A percentile compares a stretch with the other conserved stretches of the same genome.
Conservation (phyloP, 2,888 invertebrate genomes). For the Synergus umbraculus region DNA sequence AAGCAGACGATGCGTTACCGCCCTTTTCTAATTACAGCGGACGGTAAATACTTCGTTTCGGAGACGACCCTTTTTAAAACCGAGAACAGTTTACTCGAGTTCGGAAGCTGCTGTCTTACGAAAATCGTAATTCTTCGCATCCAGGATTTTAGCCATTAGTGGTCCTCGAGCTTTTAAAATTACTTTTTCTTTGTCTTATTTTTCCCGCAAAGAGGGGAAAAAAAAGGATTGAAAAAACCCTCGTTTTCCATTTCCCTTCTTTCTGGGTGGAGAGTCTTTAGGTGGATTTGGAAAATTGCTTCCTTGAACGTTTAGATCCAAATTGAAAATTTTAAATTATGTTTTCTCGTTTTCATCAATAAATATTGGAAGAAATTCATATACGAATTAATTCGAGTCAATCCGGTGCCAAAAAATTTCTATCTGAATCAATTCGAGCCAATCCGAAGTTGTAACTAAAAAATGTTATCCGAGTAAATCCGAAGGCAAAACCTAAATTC, state of each 20-base stretch:
- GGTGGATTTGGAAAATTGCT: too few species aligned
- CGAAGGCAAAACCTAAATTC: too few species aligned
- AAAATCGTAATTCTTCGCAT: slow-evolving; percentile 36
- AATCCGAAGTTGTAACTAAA: too few species aligned
- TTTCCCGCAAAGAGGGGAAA: neutral
- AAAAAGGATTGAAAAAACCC: slow-evolving; percentile 5
- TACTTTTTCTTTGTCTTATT: neutral
- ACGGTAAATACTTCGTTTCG: slow-evolving; percentile 53
- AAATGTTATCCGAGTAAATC: too few species aligned
- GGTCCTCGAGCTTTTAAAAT: slow-evolving; percentile 21
- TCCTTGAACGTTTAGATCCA: too few species aligned
- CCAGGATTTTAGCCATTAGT: slow-evolving; percentile 36
- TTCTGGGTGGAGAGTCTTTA: neutral
- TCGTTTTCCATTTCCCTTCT: neutral
- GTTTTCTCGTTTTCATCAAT: too few species aligned
- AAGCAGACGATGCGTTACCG: slow-evolving; percentile 44
- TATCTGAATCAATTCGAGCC: too few species aligned
- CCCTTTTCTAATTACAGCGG: slow-evolving; percentile 54
- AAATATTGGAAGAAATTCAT: too few species aligned
- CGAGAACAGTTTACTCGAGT: slow-evolving; percentile 31
- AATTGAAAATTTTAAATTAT: too few species aligned
- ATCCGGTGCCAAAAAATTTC: too few species aligned
- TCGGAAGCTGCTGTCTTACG: slow-evolving; percentile 17
- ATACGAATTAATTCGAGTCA: too few species aligned
- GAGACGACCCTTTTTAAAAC: slow-evolving; percentile 36